Evolutionary conservation across 1,140 invertebrate species (phyloP), one percentile per base, ranked within the genome.

Genomic region (Drosophila rhopaloa): DNA sequence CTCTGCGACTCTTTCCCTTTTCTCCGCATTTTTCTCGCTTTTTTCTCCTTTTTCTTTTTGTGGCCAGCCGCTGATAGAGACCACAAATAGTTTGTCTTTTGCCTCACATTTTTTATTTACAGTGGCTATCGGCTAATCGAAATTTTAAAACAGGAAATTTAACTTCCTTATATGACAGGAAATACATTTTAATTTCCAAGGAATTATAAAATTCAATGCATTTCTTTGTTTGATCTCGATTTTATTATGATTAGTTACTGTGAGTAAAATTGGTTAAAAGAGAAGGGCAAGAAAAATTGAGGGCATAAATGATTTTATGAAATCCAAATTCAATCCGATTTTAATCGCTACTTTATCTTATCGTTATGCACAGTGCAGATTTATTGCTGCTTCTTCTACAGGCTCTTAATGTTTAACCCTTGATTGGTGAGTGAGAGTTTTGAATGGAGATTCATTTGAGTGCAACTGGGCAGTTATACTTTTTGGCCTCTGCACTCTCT

Each of bases 391-490:
- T 43, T 62, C 13, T 41, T 41, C 37, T 24, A 13, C 37, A 7
- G 54, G 5, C 54, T 56, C 24, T 58, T 43, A 40, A 37, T 32
- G 53, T 43, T 62, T 62, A 63, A 60, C 55, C 60, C 27, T 37
- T 60, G 46, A 46, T 67, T 47, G 41, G 44, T 56, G 40, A 47
- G 32, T 74, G 75, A 56, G 54, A 29, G 40, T 14, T 57, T 79
- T 71, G 61, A 77, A 77, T 70, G 71, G 61, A 57, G 62, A 50
- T 77, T 68, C 81, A 70, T 73, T 77, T 54, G 67, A 80, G 76
- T 84, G 71, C 63, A 76, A 59, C 71, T 80, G 63, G 65, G 68
- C 79, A 86, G 88, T 88, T 86, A 86, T 88, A 75, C 70, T 77
- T 62, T 80, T 76, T 82, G 54, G 48, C 47, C 62, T 61, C 16